phyloP scores from a whole-genome alignment of 2,888 invertebrate genomes.

The Zygothrica quintamaculata region DNA sequence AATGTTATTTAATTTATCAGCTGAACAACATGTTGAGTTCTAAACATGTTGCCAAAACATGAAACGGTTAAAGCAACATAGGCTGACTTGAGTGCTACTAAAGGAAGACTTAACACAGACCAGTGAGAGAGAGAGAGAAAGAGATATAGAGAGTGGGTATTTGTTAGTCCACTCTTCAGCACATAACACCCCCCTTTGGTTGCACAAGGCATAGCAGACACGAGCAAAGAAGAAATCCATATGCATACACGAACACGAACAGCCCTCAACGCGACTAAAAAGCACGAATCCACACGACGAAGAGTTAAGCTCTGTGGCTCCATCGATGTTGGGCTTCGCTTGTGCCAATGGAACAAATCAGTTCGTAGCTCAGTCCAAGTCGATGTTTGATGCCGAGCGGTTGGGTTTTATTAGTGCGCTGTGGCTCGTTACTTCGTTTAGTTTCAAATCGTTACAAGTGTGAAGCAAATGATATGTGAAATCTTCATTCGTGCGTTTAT shows the following conservation, averaged over 20 bases:
- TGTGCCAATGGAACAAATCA: conserved; percentile 38
- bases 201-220: not conserved
- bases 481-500: conserved; percentile 31
- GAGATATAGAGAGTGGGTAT: conserved; percentile 11
- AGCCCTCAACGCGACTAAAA: not conserved
- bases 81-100: conserved; percentile 10
- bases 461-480: conserved; percentile 37
- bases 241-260: conserved; percentile 21
- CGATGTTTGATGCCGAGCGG: conserved; percentile 83
- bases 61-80: conserved; percentile 68
- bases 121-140: not conserved
- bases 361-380: conserved; percentile 81
- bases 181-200: conserved; percentile 3
- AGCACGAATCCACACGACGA: conserved; percentile 4
- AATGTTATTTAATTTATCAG: not conserved
- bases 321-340: conserved; percentile 40
- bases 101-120: conserved; percentile 2
- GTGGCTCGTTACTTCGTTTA: conserved; percentile 45
- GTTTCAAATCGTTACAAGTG: conserved; percentile 41
- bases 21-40: conserved; percentile 52
- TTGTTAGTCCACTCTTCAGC: conserved; percentile 36
- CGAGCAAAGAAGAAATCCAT: conserved; percentile 12
- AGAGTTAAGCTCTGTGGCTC: conserved; percentile 14
- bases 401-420: conserved; percentile 72
- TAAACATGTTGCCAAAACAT: conserved; percentile 10